phyloP scores from a whole-genome alignment of 2,113 vertebrate genomes.

The Mormoops blainvillei region DNA sequence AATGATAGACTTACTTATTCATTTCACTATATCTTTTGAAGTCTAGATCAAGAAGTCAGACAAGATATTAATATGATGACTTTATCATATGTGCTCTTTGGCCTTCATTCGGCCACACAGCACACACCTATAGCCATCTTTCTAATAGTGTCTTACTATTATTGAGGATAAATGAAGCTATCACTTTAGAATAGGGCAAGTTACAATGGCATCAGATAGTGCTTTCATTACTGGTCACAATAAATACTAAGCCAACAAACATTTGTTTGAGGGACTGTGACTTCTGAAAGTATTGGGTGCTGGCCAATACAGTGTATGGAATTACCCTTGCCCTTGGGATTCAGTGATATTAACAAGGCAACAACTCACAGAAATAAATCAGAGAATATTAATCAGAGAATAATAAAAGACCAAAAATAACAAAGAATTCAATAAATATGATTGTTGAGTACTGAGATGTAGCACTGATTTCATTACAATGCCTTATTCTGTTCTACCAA shows the following conservation, averaged over 20 bases:
- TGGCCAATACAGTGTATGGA: background rate
- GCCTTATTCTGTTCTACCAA: background rate
- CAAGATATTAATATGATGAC: background rate
- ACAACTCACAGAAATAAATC: background rate
- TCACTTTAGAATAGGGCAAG: background rate
- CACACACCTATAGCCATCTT: background rate
- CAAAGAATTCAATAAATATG: background rate
- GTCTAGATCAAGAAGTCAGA: background rate
- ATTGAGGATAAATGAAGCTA: background rate
- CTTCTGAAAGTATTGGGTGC: background rate
- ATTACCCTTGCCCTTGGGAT: background rate
- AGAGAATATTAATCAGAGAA: background rate
- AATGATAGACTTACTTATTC: background rate
- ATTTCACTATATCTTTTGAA: background rate
- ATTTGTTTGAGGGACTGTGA: background rate
- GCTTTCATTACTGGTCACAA: background rate
- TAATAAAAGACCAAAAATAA: background rate
- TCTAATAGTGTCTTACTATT: background rate
- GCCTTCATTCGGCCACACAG: background rate
- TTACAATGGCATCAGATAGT: background rate
- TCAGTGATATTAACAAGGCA: background rate
- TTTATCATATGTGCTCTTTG: background rate
- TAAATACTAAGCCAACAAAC: background rate
- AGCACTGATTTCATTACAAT: background rate
- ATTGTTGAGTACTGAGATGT: no score